Conservation (phyloP, 2,113 vertebrate species). For the Carollia perspicillata region DNA sequence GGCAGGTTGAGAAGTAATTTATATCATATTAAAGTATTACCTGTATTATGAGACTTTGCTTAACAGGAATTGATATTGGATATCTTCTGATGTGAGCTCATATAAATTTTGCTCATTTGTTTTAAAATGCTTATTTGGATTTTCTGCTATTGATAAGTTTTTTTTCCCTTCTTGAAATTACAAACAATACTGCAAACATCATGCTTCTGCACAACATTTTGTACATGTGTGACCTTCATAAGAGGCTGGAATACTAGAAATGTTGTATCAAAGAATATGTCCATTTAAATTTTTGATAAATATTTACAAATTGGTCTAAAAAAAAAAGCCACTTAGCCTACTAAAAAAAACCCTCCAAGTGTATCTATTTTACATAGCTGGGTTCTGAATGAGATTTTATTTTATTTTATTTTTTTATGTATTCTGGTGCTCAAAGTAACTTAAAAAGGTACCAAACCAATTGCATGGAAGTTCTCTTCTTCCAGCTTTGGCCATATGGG, state of each 20-base stretch:
- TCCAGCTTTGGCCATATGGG: neutral
- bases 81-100: neutral
- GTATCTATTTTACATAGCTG: neutral
- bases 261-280: neutral
- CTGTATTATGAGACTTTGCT: neutral
- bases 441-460: neutral
- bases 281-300: neutral
- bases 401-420: neutral
- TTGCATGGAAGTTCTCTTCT: neutral
- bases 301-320: neutral
- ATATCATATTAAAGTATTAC: neutral
- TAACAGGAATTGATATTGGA: neutral
- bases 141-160: neutral
- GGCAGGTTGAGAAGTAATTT: neutral
- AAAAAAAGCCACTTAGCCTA: neutral
- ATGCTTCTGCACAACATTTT: neutral
- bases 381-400: neutral
- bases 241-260: neutral
- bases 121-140: neutral
- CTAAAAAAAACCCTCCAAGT: neutral
- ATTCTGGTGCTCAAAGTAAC: neutral
- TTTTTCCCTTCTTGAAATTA: neutral
- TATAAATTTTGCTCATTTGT: neutral
- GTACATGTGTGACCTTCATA: neutral
- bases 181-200: neutral